phyloP scores from a whole-genome alignment of 2,113 vertebrate genomes.

The Pithys albifrons region DNA sequence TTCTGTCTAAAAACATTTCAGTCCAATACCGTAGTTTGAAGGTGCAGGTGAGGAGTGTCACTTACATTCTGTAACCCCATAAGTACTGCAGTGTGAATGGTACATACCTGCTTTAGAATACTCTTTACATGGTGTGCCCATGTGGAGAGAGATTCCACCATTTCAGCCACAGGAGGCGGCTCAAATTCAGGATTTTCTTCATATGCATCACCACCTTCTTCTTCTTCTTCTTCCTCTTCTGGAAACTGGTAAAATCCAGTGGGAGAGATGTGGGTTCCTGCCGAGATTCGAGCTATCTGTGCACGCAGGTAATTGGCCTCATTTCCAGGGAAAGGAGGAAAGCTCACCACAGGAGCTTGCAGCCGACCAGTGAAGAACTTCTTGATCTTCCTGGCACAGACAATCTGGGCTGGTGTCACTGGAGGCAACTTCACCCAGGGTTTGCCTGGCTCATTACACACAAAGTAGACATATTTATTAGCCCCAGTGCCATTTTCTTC shows the following conservation, averaged over 20 bases:
- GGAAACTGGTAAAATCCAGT: slow-evolving; percentile 86
- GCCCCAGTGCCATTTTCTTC: slow-evolving; percentile 83
- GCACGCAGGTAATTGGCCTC: slow-evolving; percentile 91
- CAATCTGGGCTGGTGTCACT: slow-evolving; percentile 89
- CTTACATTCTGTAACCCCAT: not conserved
- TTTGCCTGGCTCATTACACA: slow-evolving; percentile 88
- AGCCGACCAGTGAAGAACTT: slow-evolving; percentile 90
- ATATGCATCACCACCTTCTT: slow-evolving; percentile 64
- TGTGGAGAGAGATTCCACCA: slow-evolving; percentile 81
- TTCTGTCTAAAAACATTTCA: not conserved
- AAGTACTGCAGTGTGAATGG: not conserved
- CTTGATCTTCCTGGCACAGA: slow-evolving; percentile 83
- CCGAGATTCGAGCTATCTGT: slow-evolving; percentile 94
- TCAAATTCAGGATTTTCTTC: slow-evolving; percentile 92
- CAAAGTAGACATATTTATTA: slow-evolving; percentile 92
- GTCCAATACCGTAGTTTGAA: not conserved
- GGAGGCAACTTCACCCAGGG: slow-evolving; percentile 88
- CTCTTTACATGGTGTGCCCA: slow-evolving; percentile 92
- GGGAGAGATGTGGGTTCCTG: slow-evolving; percentile 90
- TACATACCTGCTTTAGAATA: slow-evolving; percentile 88
- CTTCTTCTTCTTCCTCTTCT: slow-evolving; percentile 89
- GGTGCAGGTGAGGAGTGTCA: not conserved
- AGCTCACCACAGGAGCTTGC: slow-evolving; percentile 82
- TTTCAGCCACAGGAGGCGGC: slow-evolving; percentile 77
- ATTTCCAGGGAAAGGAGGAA: slow-evolving; percentile 91